Percentiles rank a stretch among this genome's conserved stretches.
These are phyloP conservation scores for Epinotia demarniana DNA, from an alignment of 2,888 invertebrate genomes.

Conservation along the genomic window DNA sequence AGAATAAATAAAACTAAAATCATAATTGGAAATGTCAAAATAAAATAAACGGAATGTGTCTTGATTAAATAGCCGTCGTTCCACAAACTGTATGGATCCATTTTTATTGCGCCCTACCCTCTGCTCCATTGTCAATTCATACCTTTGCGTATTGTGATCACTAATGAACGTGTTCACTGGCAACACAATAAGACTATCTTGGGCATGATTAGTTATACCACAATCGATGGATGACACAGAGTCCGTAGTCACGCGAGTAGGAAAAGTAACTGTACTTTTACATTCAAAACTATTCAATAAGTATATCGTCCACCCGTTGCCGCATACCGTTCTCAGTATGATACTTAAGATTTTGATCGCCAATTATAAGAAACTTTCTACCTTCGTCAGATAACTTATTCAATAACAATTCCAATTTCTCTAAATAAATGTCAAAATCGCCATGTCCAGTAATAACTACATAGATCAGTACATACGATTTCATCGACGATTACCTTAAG, in stretches of 20 bases:
- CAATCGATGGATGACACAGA: too few species aligned
- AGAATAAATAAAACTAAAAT: constrained; percentile 1
- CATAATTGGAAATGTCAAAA: neutral
- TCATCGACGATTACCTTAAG: too few species aligned
- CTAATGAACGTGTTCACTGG: neutral
- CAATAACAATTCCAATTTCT: neutral
- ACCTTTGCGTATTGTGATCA: neutral
- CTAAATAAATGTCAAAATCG: too few species aligned
- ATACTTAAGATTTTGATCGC: constrained; percentile 14
- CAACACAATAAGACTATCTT: neutral
- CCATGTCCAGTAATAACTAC: too few species aligned
- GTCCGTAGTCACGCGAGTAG: neutral
- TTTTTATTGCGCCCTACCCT: neutral
- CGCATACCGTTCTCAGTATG: neutral
- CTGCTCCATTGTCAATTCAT: neutral
- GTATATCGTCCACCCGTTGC: neutral
- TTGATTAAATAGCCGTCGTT: neutral
- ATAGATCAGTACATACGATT: too few species aligned
- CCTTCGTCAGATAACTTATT: constrained; percentile 8
- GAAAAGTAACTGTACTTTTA: neutral
- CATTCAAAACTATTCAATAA: neutral
- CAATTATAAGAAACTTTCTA: constrained; percentile 13
- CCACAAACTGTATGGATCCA: neutral
- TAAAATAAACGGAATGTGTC: neutral
- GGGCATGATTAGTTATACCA: too few species aligned